Evolutionary conservation across 2,797 vertebrate species (phyloP), one percentile per base, ranked within the genome.

Genomic region (Naso thynnoides): DNA sequence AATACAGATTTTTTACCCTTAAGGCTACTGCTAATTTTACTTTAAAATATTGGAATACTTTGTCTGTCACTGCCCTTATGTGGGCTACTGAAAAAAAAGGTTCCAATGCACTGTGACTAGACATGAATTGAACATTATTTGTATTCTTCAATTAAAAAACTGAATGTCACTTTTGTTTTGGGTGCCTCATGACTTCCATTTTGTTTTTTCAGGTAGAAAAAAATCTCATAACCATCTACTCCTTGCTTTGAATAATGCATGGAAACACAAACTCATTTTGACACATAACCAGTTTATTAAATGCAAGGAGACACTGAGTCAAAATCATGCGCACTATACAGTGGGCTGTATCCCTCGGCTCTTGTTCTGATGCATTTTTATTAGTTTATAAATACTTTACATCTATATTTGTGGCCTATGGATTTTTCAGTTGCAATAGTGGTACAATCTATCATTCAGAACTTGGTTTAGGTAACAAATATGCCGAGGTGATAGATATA

Each of bases 381-480:
- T n/a, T 33, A 48, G 4, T 36, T 63, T 26, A 39, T 31, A 29
- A 14, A 41, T 60, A 52, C 38, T 63, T 59, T 24, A 42, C 15
- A 69, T 24, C n/a, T 42, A 39, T 54, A 41, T n/a, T n/a, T 9
- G 13, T 27, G 21, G 42, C 52, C 19, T 26, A 19, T 74, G 42
- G 57, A 82, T 76, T 78, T 48, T 61, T 55, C 24, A n/a, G 57
- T 62, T 73, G 53, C 73, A 63, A 39, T 8, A 16, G 14, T 8
- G 14, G n/a, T 38, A 60, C 42, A 23, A 57, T 74, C 2, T 24
- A 27, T 42, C 26, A 67, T 81, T 75, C 38, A 73, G 80, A 73
- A 67, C 65, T 36, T 52, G 18, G 66, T 65, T 72, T 49, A 77
- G 79, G 65, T 75, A 63, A 65, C 33, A 61, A 54, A 78, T 39